Base-by-base conservation (phyloP, 2,797 vertebrate species). In the Leptodactylus fallax region DNA sequence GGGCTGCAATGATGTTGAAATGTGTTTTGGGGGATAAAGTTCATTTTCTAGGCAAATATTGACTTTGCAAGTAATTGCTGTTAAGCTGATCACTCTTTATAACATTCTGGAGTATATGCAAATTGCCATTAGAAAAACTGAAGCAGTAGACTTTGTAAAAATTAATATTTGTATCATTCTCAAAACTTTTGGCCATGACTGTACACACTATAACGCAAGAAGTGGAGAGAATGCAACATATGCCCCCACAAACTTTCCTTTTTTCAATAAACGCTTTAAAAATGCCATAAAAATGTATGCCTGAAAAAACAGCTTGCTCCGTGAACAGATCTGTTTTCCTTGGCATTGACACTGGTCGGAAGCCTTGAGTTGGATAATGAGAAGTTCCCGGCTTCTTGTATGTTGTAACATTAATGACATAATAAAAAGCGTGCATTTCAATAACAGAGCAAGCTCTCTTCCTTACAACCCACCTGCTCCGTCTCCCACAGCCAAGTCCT, bases 351-450 rank as follows among this genome's bases (percentile, higher is more conserved):
- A 12, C 82, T 21, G 36, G 67, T 36, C 51, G 49, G 81, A 74
- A 71, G 65, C 69, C 82, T 60, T 74, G 82, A 58, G 12, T 36
- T 47, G 69, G 69, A 69, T 84, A 84, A 83, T 83, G 81, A 69
- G 81, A 67, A 84, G 67, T 79, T 67, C 61, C 71, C 23, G n/a
- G 27, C 12, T 45, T 65, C 74, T 23, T 78, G 74, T n/a, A 78
- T 53, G n/a, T 51, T 79, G 47, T 78, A 84, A 72, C 63, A 86
- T 86, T 67, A 86, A 86, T 86, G 60, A 79, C 61, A 67, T 79
- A 85, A 77, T 79, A 85, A 65, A 78, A 79, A 84, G 60, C 60
- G 6, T 36, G 49, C 16, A 55, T 69, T 23, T 83, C 14, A 51
- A 74, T 61, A 55, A 49, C 58, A 49, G 49, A 45, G 61, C 60